Base-by-base conservation (phyloP, 2,113 vertebrate species). In the Malurus cyaneus region DNA sequence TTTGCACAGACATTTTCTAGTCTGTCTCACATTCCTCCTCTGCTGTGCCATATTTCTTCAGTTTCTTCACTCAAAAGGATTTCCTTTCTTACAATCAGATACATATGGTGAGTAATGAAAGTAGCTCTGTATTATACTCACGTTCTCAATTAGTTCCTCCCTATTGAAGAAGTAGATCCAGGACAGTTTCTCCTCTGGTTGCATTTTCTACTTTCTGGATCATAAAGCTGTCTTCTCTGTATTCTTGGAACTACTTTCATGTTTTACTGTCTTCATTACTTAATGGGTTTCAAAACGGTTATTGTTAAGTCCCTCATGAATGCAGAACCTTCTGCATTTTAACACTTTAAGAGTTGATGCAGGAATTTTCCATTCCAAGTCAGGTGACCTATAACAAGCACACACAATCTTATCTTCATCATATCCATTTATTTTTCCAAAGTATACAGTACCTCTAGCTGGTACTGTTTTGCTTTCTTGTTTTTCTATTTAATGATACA, bases 171-270 rank as follows among this genome's bases (percentile, higher is more conserved):
- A 91, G 78, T 46, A 91, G 89, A 80, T 77, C 42, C 89, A 89
- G 85, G 81, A 88, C 89, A 85, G 78, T 88, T 95, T 97, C 92
- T 93, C 70, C 87, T 95, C 62, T 93, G 60, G 87, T 93, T 94
- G 32, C 85, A 86, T 96, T 96, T 96, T 94, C 92, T 92, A 19
- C 92, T 96, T 96, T 97, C 93, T 95, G 94, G 81, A 86, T 96
- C 92, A 94, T 96, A 95, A 96, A 96, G 79, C 94, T 97, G 89
- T 96, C 94, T 94, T 86, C 67, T 83, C 85, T 74, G 86, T 88
- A 88, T 93, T 97, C 93, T 86, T 95, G 79, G 94, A 95, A 89
- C 87, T 87, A 92, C 59, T 90, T 93, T 52, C 49, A 66, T 93
- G 76, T 88, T 96, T 96, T 95, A 97, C 74, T 83, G 88, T 95